A percentile compares a stretch with the other conserved stretches of the same genome.
phyloP scores from a whole-genome alignment of 2,797 vertebrate genomes.

The Pogoniulus pusillus region DNA sequence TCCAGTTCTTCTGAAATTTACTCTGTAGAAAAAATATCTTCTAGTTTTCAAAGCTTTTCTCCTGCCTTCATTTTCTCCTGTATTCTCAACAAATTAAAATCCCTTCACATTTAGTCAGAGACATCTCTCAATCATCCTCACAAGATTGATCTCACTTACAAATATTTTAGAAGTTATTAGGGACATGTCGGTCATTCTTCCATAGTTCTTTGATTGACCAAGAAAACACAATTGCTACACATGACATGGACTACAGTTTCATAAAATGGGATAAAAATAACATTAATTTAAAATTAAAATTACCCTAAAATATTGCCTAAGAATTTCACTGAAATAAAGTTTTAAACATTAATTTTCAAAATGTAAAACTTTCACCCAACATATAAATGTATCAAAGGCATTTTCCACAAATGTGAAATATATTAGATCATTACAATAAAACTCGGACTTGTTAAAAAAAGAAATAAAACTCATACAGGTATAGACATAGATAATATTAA shows the following conservation, averaged over 20 bases:
- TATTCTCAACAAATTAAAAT: not conserved
- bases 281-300: conserved; percentile 7
- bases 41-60: not conserved
- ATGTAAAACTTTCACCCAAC: not conserved
- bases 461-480: not conserved
- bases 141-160: not conserved
- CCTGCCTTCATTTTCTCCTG: not conserved
- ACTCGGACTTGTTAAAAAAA: not conserved
- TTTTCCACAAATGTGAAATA: not conserved
- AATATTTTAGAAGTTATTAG: conserved; percentile 27
- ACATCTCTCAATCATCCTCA: not conserved
- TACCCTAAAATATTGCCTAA: not conserved
- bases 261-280: not conserved
- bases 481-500: not conserved
- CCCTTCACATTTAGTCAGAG: not conserved
- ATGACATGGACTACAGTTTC: not conserved
- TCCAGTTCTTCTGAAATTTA: not conserved
- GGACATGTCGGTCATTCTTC: not conserved
- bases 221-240: not conserved
- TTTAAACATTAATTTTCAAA: not conserved
- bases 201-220: not conserved
- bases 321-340: not conserved
- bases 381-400: not conserved
- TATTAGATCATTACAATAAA: not conserved
- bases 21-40: not conserved